phyloP scores from a whole-genome alignment of 2,888 invertebrate genomes.

The Lomographa bimaculata region DNA sequence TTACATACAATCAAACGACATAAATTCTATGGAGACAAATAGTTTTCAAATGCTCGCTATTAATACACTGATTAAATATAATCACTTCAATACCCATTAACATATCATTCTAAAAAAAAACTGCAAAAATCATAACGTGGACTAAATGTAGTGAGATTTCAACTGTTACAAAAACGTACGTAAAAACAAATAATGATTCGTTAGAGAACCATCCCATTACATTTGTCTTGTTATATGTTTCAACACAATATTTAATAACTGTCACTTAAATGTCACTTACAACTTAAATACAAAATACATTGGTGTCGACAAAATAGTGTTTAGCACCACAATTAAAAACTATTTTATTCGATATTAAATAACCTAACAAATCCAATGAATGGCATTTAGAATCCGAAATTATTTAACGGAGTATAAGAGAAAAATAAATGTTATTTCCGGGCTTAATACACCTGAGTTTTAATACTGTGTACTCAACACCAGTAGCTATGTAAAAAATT shows the following conservation, averaged over 20 bases:
- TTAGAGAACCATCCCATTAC: slow-evolving; percentile 41
- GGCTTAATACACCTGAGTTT: slow-evolving; percentile 41
- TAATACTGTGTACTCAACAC: slow-evolving; percentile 67
- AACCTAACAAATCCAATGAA: slow-evolving; percentile 51
- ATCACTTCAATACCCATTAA: slow-evolving; percentile 19
- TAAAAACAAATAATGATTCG: slow-evolving; percentile 36
- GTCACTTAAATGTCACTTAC: slow-evolving; percentile 47
- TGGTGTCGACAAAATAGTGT: slow-evolving; percentile 63
- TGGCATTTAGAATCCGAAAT: slow-evolving; percentile 51
- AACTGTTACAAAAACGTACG: slow-evolving; percentile 38
- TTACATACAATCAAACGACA: slow-evolving; percentile 2
- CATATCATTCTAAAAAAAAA: slow-evolving; percentile 9
- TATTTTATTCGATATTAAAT: slow-evolving; percentile 56
- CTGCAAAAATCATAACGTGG: slow-evolving; percentile 12
- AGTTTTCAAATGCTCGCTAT: slow-evolving; percentile 5
- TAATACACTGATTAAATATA: slow-evolving; percentile 22
- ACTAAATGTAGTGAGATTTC: slow-evolving; percentile 50
- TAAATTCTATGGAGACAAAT: slow-evolving; percentile 2
- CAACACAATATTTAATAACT: slow-evolving; percentile 32
- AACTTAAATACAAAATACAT: slow-evolving; percentile 71
- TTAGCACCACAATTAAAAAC: slow-evolving; percentile 74
- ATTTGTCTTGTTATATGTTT: slow-evolving; percentile 41
- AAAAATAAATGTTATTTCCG: slow-evolving; percentile 22
- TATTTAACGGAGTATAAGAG: slow-evolving; percentile 42
- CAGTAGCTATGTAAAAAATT: slow-evolving; percentile 71